phyloP scores from a whole-genome alignment of 2,113 vertebrate genomes.

The Gobius niger region DNA sequence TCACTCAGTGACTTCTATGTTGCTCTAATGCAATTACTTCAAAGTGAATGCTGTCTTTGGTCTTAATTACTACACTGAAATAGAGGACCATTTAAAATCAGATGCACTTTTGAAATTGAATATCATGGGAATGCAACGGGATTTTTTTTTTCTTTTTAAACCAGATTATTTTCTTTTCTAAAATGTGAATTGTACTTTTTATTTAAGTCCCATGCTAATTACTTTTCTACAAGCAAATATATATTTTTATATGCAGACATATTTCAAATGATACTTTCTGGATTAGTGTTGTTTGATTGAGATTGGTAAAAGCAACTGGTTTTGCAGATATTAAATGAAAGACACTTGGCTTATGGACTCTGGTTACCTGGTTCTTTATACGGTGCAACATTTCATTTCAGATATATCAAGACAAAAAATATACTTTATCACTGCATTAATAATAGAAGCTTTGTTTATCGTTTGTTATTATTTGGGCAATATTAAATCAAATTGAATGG shows the following conservation, averaged over 20 bases:
- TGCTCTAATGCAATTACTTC: neutral
- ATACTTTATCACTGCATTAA: neutral
- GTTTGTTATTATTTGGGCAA: slow-evolving; percentile 13
- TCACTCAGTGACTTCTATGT: neutral
- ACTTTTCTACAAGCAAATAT: slow-evolving; percentile 83
- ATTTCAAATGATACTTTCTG: slow-evolving; percentile 71
- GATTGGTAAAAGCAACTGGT: slow-evolving; percentile 86
- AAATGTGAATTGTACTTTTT: slow-evolving; percentile 83
- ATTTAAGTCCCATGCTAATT: slow-evolving; percentile 84
- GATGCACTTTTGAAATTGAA: slow-evolving; percentile 83
- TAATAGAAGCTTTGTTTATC: neutral
- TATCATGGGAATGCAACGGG: slow-evolving; percentile 87
- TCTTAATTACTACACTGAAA: slow-evolving; percentile 22
- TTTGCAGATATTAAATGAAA: slow-evolving; percentile 83
- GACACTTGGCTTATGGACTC: slow-evolving; percentile 67
- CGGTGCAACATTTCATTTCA: too few species aligned
- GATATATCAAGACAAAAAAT: neutral
- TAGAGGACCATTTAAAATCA: slow-evolving; percentile 73
- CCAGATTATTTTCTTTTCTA: slow-evolving; percentile 52
- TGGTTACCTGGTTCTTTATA: slow-evolving; percentile 57
- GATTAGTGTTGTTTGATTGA: slow-evolving; percentile 48
- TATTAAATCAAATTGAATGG: slow-evolving; percentile 21
- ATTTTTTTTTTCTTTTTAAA: slow-evolving; percentile 50
- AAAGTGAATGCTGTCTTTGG: slow-evolving; percentile 9
- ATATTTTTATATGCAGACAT: slow-evolving; percentile 88